Evolutionary conservation across 2,113 vertebrate genomes (phyloP).

Genomic region (Thamnophis sirtalis): DNA sequence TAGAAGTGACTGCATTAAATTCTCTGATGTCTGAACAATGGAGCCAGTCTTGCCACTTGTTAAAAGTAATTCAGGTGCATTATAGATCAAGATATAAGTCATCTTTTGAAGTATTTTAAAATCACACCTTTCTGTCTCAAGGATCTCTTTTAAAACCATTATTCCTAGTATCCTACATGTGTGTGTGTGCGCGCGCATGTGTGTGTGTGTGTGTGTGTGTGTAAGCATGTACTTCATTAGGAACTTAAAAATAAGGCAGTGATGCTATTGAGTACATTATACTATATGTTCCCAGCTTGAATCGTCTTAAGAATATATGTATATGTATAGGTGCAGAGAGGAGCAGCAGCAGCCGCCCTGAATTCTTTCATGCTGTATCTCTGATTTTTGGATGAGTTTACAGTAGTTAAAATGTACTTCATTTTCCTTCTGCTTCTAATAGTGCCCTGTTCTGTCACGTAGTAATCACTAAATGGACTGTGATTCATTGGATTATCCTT

Average conservation of each 20-base stretch:
- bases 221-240: not conserved
- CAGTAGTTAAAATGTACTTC: not conserved
- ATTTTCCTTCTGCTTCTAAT: not conserved
- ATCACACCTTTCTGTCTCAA: not conserved
- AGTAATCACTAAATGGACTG: not conserved
- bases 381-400: not conserved
- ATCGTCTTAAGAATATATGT: not conserved
- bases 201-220: not conserved
- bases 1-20: not conserved
- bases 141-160: not conserved
- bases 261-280: not conserved
- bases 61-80: conserved; percentile 2
- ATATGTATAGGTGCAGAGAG: not conserved
- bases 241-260: not conserved
- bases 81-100: not conserved
- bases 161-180: not conserved
- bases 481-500: not conserved
- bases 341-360: not conserved
- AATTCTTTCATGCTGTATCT: not conserved
- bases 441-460: not conserved
- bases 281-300: not conserved
- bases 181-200: not conserved
- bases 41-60: not conserved
- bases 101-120: conserved; percentile 6
- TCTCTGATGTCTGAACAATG: not conserved